Percentiles rank a stretch among this genome's conserved stretches.
Evolutionary conservation across 2,888 invertebrate species (phyloP).

Genomic region (Lucinisca nassula): DNA sequence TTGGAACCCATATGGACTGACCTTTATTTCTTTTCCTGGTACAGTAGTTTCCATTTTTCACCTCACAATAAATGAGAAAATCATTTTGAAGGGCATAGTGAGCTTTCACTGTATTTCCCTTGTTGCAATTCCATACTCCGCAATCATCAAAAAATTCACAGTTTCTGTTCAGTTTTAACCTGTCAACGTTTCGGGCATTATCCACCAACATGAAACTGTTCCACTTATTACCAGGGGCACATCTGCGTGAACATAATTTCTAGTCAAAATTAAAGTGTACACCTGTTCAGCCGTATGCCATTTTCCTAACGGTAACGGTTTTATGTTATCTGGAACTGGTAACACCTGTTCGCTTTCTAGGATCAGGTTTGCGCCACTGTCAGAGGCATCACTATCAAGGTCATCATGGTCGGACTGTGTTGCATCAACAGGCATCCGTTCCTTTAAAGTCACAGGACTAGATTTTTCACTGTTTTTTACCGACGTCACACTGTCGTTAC

Average conservation of each 20-base stretch:
- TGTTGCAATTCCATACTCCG: slow-evolving; percentile 27
- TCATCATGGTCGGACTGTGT: no score
- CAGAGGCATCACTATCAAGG: no score
- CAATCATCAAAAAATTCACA: slow-evolving; percentile 44
- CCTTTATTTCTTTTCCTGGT: neutral
- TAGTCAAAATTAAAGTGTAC: neutral
- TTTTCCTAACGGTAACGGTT: neutral
- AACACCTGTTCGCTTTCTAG: no score
- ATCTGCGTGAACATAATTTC: neutral
- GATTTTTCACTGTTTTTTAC: no score
- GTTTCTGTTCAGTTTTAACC: slow-evolving; percentile 14
- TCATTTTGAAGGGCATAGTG: neutral
- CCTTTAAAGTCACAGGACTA: no score
- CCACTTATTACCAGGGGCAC: slow-evolving; percentile 39
- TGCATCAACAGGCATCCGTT: no score
- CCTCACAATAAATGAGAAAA: neutral
- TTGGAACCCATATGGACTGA: neutral
- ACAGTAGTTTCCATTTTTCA: slow-evolving; percentile 11
- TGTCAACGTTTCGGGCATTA: slow-evolving; percentile 16
- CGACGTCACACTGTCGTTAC: no score
- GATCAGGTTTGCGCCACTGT: no score
- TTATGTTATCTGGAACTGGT: no score
- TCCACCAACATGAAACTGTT: slow-evolving; percentile 32
- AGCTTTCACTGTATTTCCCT: slow-evolving; percentile 17
- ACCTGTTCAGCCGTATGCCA: neutral